Evolutionary conservation across 2,797 vertebrate species (phyloP).

Genomic region (Eremophila alpestris): DNA sequence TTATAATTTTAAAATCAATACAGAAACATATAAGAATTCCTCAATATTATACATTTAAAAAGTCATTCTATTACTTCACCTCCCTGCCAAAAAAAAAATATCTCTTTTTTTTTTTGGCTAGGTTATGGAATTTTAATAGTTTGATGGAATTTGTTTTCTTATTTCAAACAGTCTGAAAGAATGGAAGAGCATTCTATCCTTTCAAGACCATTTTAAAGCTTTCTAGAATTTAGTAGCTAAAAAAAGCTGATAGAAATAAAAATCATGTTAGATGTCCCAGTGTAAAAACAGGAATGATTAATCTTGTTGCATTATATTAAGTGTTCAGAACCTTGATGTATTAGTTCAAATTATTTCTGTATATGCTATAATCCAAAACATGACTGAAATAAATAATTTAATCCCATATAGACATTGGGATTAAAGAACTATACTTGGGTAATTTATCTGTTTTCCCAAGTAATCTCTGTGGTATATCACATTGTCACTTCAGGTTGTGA

Average conservation of each 20-base stretch:
- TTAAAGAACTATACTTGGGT: background rate
- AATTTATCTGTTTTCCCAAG: background rate
- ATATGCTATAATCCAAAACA: background rate
- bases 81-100: fast-evolving
- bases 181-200: background rate
- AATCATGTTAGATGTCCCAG: background rate
- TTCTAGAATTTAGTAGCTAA: background rate
- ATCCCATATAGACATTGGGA: background rate
- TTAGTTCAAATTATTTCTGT: background rate
- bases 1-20: background rate
- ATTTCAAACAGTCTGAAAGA: background rate
- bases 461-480: background rate
- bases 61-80: background rate
- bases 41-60: background rate
- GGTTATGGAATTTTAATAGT: background rate
- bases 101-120: background rate
- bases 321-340: background rate
- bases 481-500: background rate
- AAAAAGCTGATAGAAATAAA: background rate
- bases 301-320: background rate
- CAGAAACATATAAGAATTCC: background rate
- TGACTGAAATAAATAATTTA: background rate
- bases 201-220: background rate
- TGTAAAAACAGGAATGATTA: background rate
- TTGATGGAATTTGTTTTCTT: background rate